phyloP scores from a whole-genome alignment of 1,140 invertebrate species.

The Hormaphis cornu region DNA sequence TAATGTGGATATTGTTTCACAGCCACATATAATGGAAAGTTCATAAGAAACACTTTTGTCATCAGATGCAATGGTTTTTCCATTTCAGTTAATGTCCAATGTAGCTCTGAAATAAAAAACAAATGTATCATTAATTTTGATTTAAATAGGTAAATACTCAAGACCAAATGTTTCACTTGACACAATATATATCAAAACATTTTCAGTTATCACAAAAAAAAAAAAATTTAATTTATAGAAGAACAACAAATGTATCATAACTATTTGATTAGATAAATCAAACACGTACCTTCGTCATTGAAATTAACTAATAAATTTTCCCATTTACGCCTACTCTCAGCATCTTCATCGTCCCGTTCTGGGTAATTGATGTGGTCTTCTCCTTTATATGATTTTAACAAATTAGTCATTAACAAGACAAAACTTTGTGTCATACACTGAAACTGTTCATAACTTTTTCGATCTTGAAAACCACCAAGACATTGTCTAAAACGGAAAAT shows the following conservation, averaged over 20 bases:
- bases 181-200: background rate
- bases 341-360: constrained; percentile 5
- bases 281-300: constrained; percentile 7
- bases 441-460: constrained; percentile 49
- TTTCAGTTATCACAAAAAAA: too few relatives aligned
- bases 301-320: constrained; percentile 27
- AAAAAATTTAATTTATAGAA: too few relatives aligned
- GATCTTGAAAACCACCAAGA: constrained; percentile 50
- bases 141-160: too few relatives aligned
- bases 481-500: constrained; percentile 44
- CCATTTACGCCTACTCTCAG: constrained; percentile 11
- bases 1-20: constrained; percentile 74
- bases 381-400: constrained; percentile 35
- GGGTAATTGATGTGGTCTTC: constrained; percentile 10
- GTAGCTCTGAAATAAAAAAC: constrained; percentile 28
- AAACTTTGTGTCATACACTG: constrained; percentile 48
- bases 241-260: too few relatives aligned
- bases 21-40: constrained; percentile 85
- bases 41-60: constrained; percentile 71
- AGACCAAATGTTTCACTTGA: too few relatives aligned
- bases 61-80: constrained; percentile 68
- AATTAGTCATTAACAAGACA: constrained; percentile 39
- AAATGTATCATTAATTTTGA: background rate
- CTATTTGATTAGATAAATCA: too few relatives aligned
- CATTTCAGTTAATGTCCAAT: constrained; percentile 63